phyloP scores from a whole-genome alignment of 2,113 vertebrate genomes.

The Cynocephalus volans region DNA sequence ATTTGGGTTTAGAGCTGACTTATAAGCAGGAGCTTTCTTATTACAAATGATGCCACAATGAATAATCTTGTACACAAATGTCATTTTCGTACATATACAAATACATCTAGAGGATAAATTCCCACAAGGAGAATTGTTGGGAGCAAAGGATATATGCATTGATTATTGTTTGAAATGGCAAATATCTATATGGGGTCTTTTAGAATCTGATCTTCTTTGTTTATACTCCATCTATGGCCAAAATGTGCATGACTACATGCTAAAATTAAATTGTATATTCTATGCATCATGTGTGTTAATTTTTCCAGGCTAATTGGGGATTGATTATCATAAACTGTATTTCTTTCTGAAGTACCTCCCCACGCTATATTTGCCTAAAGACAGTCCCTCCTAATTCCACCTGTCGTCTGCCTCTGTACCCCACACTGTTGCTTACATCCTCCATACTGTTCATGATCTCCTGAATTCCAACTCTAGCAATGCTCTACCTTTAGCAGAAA shows the following conservation, averaged over 20 bases:
- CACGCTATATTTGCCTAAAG: background rate
- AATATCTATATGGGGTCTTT: background rate
- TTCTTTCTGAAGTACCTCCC: background rate
- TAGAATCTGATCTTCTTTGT: constrained; percentile 14
- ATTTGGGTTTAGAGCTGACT: background rate
- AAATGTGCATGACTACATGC: background rate
- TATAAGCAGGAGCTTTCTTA: constrained; percentile 1
- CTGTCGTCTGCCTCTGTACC: background rate
- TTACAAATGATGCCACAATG: background rate
- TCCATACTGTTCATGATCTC: background rate
- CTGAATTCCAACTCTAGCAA: background rate
- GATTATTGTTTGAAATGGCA: background rate
- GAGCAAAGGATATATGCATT: background rate
- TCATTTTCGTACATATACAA: background rate
- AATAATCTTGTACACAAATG: background rate
- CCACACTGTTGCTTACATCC: background rate
- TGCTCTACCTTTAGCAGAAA: constrained; percentile 1
- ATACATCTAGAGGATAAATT: background rate
- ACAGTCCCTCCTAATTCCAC: background rate
- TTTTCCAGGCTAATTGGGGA: constrained; percentile 16
- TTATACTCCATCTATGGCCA: background rate
- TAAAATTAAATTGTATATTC: constrained; percentile 30
- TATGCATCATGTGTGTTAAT: background rate
- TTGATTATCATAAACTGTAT: constrained; percentile 3
- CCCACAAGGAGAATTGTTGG: background rate